These are phyloP conservation scores for Megalops atlanticus DNA, from an alignment of 2,113 vertebrate genomes.

Conservation along the genomic window DNA sequence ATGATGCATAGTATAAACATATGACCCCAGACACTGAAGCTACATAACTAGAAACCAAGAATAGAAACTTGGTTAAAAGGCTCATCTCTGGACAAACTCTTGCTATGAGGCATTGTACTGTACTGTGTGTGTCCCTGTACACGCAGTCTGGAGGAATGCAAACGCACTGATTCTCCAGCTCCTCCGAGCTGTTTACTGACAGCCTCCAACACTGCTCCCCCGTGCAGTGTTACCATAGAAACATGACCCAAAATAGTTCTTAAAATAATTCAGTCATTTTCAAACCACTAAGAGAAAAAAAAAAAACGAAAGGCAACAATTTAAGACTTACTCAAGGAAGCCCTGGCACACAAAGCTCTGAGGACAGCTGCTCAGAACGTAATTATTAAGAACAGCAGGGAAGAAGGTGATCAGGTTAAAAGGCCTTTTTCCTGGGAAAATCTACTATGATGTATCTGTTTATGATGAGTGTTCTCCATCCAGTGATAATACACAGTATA, in stretches of 20 bases:
- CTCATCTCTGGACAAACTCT: background rate
- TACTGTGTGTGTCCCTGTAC: background rate
- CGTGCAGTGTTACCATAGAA: slow-evolving; percentile 61
- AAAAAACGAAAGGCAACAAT: slow-evolving; percentile 25
- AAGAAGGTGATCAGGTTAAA: background rate
- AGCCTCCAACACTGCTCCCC: slow-evolving; percentile 30
- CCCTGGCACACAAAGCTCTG: background rate
- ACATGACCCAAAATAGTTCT: slow-evolving; percentile 61
- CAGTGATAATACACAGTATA: background rate
- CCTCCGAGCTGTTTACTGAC: slow-evolving; percentile 28
- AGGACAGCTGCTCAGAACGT: background rate
- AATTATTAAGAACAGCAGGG: slow-evolving; percentile 2
- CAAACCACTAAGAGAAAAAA: slow-evolving; percentile 43
- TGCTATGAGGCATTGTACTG: background rate
- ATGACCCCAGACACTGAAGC: background rate
- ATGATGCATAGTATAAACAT: background rate
- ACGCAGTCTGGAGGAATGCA: background rate
- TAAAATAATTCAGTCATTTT: slow-evolving; percentile 38
- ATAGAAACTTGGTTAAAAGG: background rate
- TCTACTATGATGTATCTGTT: background rate
- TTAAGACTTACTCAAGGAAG: slow-evolving; percentile 22
- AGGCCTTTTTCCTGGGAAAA: background rate
- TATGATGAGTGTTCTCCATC: background rate
- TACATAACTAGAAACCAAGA: background rate
- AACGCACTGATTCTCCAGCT: background rate